Evolutionary conservation across 2,888 invertebrate genomes (phyloP).

Genomic region (Galerucella calmariensis): DNA sequence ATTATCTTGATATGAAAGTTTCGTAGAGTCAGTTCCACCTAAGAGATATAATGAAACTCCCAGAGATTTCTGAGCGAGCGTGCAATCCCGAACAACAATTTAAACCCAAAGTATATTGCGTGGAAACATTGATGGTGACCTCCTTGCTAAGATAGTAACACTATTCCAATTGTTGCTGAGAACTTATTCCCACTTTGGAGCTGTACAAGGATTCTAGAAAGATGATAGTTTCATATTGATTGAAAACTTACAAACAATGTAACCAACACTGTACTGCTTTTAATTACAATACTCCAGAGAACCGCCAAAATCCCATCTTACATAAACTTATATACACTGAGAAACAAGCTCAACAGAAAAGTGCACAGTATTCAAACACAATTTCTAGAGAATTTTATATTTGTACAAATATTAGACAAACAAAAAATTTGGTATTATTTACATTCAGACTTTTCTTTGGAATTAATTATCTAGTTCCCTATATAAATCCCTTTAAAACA

Average conservation of each 20-base stretch:
- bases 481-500: too few species aligned
- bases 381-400: too few species aligned
- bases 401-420: too few species aligned
- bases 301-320: constrained; percentile 1
- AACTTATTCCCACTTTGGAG: constrained; percentile 30
- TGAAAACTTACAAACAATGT: constrained; percentile 10
- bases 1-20: constrained; percentile 62
- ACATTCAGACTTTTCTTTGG: too few species aligned
- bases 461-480: too few species aligned
- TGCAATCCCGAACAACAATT: constrained; percentile 61
- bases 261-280: neutral
- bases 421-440: too few species aligned
- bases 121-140: constrained; percentile 65
- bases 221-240: constrained; percentile 19
- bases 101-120: constrained; percentile 62
- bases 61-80: constrained; percentile 54
- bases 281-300: neutral
- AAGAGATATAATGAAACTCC: constrained; percentile 58
- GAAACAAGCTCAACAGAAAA: neutral
- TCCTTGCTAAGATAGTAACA: constrained; percentile 63
- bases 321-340: neutral
- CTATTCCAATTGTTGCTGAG: constrained; percentile 60
- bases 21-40: constrained; percentile 58
- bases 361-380: too few species aligned
- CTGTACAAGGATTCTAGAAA: constrained; percentile 22